Conservation (phyloP, 2,113 vertebrate species). For the Coptodon rendalli region DNA sequence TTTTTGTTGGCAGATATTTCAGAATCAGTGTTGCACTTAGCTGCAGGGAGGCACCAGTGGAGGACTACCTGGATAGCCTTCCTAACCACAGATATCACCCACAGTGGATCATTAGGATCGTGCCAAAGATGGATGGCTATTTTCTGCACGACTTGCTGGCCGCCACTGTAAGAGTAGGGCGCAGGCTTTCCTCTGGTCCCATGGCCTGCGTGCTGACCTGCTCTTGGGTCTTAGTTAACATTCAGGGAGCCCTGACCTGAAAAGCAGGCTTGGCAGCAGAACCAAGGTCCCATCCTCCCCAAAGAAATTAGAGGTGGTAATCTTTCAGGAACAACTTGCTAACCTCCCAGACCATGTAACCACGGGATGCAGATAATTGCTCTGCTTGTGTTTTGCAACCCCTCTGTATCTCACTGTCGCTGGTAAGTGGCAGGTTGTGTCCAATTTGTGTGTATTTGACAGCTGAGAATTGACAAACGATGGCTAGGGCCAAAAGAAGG, state of each 20-base stretch:
- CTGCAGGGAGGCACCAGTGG: constrained; percentile 47
- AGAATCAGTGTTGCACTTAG: constrained; percentile 18
- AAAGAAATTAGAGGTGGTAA: constrained; percentile 80
- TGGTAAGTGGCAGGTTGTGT: constrained; percentile 47
- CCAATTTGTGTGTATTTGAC: constrained; percentile 71
- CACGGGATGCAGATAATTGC: constrained; percentile 65
- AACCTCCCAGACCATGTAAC: constrained; percentile 75
- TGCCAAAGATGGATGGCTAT: constrained; percentile 76
- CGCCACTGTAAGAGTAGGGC: constrained; percentile 47
- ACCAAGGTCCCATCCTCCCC: constrained; percentile 74
- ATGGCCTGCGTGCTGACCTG: constrained; percentile 69
- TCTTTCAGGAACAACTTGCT: constrained; percentile 71
- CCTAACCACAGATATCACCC: constrained; percentile 53
- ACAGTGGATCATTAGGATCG: constrained; percentile 70
- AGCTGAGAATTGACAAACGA: constrained; percentile 72
- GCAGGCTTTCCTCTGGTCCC: constrained; percentile 58
- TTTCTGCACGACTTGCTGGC: constrained; percentile 71
- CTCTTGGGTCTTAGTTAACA: constrained; percentile 80
- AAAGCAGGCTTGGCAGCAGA: constrained; percentile 70
- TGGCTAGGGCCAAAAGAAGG: constrained; percentile 68
- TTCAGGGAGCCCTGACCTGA: constrained; percentile 71
- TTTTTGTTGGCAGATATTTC: constrained; percentile 44
- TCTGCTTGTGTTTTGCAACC: constrained; percentile 51
- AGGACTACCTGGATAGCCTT: constrained; percentile 55
- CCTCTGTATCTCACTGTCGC: constrained; percentile 51